A percentile compares a stretch with the other conserved stretches of the same genome.
Conservation (phyloP, 2,113 vertebrate genomes). For the Rutilus rutilus region DNA sequence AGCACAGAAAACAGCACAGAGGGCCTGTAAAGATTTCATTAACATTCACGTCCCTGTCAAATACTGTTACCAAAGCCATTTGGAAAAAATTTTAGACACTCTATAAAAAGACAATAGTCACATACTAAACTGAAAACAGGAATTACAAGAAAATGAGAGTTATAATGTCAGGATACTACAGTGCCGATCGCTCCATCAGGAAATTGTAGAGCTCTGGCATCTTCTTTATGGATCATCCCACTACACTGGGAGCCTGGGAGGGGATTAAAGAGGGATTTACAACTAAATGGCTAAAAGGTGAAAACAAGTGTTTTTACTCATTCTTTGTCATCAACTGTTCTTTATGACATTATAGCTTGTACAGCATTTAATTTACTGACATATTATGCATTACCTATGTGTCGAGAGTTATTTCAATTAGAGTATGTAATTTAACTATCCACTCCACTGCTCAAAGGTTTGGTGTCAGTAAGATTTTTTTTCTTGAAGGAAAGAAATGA, state of each 20-base stretch:
- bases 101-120: background rate
- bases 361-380: background rate
- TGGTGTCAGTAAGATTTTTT: background rate
- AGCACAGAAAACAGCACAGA: background rate
- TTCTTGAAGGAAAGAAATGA: background rate
- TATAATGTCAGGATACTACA: slow-evolving; percentile 78
- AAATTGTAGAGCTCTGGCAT: slow-evolving; percentile 79
- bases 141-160: background rate
- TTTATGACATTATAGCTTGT: background rate
- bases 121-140: background rate
- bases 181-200: slow-evolving; percentile 76
- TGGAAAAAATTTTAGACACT: background rate
- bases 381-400: background rate
- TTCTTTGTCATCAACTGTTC: background rate
- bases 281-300: background rate
- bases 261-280: slow-evolving; percentile 39
- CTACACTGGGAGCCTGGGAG: slow-evolving; percentile 79
- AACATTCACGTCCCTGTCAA: background rate
- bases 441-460: background rate
- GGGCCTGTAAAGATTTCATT: slow-evolving; percentile 27
- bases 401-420: background rate
- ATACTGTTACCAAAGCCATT: background rate
- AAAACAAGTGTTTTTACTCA: background rate
- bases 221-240: slow-evolving; percentile 84
- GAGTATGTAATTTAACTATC: background rate